phyloP scores from a whole-genome alignment of 2,113 vertebrate species.

The Menura novaehollandiae region DNA sequence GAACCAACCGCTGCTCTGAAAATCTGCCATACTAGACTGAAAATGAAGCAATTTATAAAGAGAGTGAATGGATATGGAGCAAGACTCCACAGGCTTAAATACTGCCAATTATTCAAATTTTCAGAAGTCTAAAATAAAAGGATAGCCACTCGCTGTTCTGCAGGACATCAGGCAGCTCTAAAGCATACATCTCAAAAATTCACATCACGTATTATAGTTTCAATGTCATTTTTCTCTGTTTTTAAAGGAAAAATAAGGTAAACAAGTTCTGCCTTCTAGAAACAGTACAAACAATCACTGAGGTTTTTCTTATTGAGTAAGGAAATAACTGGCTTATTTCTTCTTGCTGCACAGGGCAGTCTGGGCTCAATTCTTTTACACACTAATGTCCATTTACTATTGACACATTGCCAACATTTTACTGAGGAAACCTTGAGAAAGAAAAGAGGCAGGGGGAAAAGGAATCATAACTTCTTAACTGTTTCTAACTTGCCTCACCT shows the following conservation, averaged over 20 bases:
- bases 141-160: background rate
- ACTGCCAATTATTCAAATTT: conserved; percentile 1
- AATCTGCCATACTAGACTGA: background rate
- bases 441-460: background rate
- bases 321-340: background rate
- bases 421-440: background rate
- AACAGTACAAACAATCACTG: background rate
- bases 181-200: background rate
- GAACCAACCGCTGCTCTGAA: background rate
- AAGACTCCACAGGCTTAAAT: background rate
- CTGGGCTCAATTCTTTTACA: background rate
- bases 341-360: background rate
- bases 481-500: background rate
- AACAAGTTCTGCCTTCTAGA: background rate
- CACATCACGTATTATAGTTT: background rate
- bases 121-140: conserved; percentile 5
- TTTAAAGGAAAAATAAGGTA: background rate
- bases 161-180: background rate
- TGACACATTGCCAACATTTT: background rate
- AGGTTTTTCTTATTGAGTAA: background rate
- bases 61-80: background rate
- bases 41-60: conserved; percentile 12
- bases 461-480: background rate
- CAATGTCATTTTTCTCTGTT: background rate
- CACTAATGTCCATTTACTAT: background rate